A percentile compares a stretch with the other conserved stretches of the same genome.
Conservation (phyloP, 2,113 vertebrate species). For the Miniopterus natalensis region DNA sequence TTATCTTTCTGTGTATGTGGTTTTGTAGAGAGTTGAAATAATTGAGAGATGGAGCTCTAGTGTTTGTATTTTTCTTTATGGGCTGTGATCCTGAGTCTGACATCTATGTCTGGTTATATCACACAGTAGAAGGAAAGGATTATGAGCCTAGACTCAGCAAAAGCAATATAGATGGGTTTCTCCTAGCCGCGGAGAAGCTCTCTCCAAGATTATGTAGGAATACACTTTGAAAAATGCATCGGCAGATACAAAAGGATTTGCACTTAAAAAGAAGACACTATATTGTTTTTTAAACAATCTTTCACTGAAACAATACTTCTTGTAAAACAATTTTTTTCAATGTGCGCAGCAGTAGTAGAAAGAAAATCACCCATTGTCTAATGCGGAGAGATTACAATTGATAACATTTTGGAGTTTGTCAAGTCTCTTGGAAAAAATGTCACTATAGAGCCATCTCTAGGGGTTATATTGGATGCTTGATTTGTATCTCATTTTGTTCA, state of each 20-base stretch:
- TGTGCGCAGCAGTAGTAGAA: background rate
- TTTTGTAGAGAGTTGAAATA: background rate
- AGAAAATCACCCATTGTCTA: background rate
- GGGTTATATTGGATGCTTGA: background rate
- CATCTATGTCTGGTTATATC: background rate
- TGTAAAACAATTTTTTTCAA: background rate
- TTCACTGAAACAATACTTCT: background rate
- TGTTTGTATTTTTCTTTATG: background rate
- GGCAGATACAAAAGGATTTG: slow-evolving; percentile 32
- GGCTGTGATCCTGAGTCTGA: slow-evolving; percentile 19
- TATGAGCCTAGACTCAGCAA: slow-evolving; percentile 11
- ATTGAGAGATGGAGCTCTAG: slow-evolving; percentile 1
- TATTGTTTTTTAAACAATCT: slow-evolving; percentile 50
- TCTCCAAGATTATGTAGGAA: background rate
- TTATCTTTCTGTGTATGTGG: background rate
- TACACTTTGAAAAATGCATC: slow-evolving; percentile 59
- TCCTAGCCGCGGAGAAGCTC: background rate
- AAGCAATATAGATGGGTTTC: slow-evolving; percentile 37
- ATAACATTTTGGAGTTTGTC: background rate
- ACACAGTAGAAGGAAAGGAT: background rate
- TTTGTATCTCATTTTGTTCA: slow-evolving; percentile 43
- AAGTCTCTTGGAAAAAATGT: background rate
- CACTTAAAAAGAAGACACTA: background rate
- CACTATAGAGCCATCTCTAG: background rate
- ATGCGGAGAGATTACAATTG: background rate